Evolutionary conservation across 2,113 vertebrate genomes (phyloP), one percentile per base, ranked within the genome.

Genomic region (Lepus europaeus): DNA sequence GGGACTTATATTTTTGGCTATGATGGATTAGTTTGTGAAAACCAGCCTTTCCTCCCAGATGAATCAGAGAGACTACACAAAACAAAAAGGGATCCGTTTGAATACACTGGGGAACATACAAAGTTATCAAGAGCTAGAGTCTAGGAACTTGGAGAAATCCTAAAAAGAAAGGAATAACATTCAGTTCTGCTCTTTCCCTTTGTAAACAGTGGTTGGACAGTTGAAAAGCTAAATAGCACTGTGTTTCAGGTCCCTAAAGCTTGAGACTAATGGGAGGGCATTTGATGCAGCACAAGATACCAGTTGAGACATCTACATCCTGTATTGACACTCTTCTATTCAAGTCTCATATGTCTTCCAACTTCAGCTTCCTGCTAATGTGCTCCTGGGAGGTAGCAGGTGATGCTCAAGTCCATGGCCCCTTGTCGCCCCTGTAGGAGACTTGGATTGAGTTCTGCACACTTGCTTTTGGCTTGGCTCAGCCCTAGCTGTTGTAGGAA

Each of bases 21-120:
- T 89, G 79, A 64, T 88, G n/a, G 23, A 73, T 84, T 96, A 68
- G 61, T 90, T 96, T 84, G 53, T 39, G 78, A 92, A 93, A 77
- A 73, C 29, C 45, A 73, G 9, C 1, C 45, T 66, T 56, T 78
- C 2, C 27, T 87, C 27, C 56, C 64, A 4, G 56, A 85, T 73
- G 53, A 91, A 91, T 64, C 33, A 84, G 36, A 76, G 49, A 76
- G 33, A 5, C 79, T 86, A 22, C 0, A n/a, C 84, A 51, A 88
- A 77, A 90, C 27, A 69, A 87, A 92, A 10, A 84, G 31, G 66
- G 49, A 27, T 80, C 5, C 4, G 64, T 31, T 36, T 79, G 76
- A 83, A 90, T 72, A 59, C 63, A 49, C 1, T 56, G 23, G 36
- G 7, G 51, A 22, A 70, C 87, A 51, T 53, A 25, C 45, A 74